A percentile compares a stretch with the other conserved stretches of the same genome.
Conservation (phyloP, 2,113 vertebrate genomes). For the Peromyscus polionotus region DNA sequence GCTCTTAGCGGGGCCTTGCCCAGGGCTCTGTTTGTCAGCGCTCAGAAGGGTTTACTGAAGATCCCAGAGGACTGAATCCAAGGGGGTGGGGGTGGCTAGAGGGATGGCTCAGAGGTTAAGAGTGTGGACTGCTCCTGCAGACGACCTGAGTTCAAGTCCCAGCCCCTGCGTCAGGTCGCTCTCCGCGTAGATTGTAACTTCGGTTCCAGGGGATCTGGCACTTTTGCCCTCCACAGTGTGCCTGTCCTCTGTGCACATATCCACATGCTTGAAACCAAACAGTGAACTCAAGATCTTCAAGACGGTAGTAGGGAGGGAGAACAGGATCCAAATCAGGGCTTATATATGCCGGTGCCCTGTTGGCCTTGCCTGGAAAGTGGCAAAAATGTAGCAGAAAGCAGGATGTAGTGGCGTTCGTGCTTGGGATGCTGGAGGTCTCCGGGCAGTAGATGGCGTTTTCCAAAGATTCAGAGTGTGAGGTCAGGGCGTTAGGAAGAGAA, state of each 20-base stretch:
- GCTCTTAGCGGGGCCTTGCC: constrained; percentile 41
- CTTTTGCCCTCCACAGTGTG: not conserved
- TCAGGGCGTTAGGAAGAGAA: not conserved
- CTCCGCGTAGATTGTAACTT: not conserved
- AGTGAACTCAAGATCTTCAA: not conserved
- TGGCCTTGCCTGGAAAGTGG: not conserved
- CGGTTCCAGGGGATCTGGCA: too few relatives aligned
- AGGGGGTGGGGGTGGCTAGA: not conserved
- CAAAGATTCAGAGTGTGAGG: not conserved
- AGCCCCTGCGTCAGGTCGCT: not conserved
- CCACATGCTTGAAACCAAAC: not conserved
- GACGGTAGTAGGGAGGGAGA: not conserved
- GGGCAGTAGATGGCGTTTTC: not conserved
- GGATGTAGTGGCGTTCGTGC: not conserved
- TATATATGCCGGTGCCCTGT: not conserved
- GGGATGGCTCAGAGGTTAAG: not conserved
- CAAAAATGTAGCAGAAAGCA: not conserved
- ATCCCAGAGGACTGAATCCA: not conserved
- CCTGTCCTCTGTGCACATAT: too few relatives aligned
- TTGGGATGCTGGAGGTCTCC: not conserved
- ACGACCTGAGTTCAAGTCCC: not conserved
- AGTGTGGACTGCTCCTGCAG: not conserved
- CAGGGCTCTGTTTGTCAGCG: constrained; percentile 6
- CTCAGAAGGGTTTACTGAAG: constrained; percentile 2
- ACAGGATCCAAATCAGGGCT: not conserved